A percentile compares a stretch with the other conserved stretches of the same genome.
phyloP scores from a whole-genome alignment of 2,113 vertebrate species.

The Rhineura floridana region DNA sequence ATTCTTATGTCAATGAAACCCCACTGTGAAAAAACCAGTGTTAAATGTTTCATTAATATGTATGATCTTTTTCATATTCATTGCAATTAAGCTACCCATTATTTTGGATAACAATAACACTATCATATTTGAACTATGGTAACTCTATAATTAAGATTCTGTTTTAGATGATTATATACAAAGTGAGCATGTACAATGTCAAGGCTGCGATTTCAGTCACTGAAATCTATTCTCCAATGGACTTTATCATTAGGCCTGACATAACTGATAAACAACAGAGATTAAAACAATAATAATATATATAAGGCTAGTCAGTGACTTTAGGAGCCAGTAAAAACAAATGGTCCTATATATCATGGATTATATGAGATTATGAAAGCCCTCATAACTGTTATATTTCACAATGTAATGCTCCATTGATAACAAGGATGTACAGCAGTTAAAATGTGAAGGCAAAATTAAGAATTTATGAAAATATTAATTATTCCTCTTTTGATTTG shows the following conservation, averaged over 20 bases:
- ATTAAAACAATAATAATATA: conserved; percentile 32
- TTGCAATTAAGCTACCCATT: conserved; percentile 43
- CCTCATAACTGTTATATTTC: conserved; percentile 23
- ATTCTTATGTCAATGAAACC: conserved; percentile 24
- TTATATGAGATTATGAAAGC: background rate
- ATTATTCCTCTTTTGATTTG: conserved; percentile 13
- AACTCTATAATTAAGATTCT: conserved; percentile 51
- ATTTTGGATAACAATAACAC: conserved; percentile 40
- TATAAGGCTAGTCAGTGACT: conserved; percentile 24
- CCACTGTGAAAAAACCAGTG: conserved; percentile 27
- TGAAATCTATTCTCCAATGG: background rate
- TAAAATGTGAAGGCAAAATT: conserved; percentile 3
- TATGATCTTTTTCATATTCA: conserved; percentile 31
- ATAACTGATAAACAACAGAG: conserved; percentile 1
- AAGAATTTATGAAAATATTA: conserved; percentile 24
- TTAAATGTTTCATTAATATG: conserved; percentile 50
- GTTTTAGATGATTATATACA: conserved; percentile 29
- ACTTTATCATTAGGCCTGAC: conserved; percentile 24
- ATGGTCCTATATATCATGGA: background rate
- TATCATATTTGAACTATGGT: conserved; percentile 4
- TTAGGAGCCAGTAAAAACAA: conserved; percentile 21
- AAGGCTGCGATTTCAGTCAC: background rate
- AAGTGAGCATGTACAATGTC: conserved; percentile 5
- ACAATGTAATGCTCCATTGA: background rate
- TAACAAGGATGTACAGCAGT: background rate